Conservation (phyloP, 1,140 invertebrate species). For the Aphelenchoides besseyi region DNA sequence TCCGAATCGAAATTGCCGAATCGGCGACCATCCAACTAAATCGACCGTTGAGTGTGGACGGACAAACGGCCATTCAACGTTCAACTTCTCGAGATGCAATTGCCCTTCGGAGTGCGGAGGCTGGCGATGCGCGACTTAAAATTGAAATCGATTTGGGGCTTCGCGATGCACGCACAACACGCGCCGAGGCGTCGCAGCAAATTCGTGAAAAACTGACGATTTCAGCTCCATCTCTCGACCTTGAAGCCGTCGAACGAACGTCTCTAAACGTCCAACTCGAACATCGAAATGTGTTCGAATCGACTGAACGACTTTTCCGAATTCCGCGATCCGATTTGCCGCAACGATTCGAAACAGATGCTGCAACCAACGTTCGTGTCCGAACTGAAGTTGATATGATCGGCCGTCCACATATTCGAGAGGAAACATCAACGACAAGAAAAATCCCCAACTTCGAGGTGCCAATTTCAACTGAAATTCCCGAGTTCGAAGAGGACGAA, state of each 20-base stretch:
- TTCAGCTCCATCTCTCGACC: conserved; percentile 19
- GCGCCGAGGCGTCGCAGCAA: not conserved
- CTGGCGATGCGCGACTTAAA: conserved; percentile 23
- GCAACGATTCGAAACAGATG: conserved; percentile 23
- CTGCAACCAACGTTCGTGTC: conserved; percentile 1
- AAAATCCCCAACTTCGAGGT: not conserved
- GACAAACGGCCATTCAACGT: not conserved
- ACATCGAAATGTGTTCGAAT: not conserved
- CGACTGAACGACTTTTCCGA: conserved; percentile 10
- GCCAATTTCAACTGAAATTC: not conserved
- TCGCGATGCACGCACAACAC: not conserved
- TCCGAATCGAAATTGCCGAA: not conserved
- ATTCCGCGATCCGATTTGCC: conserved; percentile 16
- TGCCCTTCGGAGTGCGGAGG: conserved; percentile 4
- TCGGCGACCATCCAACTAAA: not conserved
- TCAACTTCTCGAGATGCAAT: not conserved
- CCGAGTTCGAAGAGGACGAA: conserved; percentile 54
- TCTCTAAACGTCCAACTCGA: conserved; percentile 13
- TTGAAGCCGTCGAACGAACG: conserved; percentile 9
- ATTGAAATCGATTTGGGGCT: conserved; percentile 17
- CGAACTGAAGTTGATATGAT: conserved; percentile 2
- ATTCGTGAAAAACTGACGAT: conserved; percentile 14
- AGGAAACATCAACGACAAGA: not conserved
- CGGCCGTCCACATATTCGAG: not conserved
- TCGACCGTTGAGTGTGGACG: not conserved